A percentile compares a stretch with the other conserved stretches of the same genome.
Conservation (phyloP, 1,140 invertebrate species). For the Liolophura sinensis region DNA sequence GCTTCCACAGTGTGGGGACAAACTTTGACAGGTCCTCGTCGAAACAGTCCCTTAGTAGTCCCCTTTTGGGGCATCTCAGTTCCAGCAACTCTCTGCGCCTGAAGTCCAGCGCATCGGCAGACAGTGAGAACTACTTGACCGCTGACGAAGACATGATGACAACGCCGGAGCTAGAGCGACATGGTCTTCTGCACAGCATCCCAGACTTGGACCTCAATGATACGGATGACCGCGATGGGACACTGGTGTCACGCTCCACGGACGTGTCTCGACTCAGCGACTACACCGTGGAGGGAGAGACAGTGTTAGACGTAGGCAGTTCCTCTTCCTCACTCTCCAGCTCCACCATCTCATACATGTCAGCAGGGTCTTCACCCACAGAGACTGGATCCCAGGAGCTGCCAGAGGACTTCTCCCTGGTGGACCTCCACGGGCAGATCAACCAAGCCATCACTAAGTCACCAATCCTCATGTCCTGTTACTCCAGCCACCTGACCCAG, state of each 20-base stretch:
- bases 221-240: no score
- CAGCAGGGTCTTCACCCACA: slow-evolving; percentile 86
- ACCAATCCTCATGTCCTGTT: slow-evolving; percentile 91
- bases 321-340: slow-evolving; percentile 23
- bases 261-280: no score
- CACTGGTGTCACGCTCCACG: no score
- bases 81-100: background rate
- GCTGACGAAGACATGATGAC: slow-evolving; percentile 35
- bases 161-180: no score
- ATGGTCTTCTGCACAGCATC: no score
- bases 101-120: slow-evolving; percentile 32
- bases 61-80: background rate
- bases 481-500: slow-evolving; percentile 89
- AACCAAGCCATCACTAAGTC: slow-evolving; percentile 90
- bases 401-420: slow-evolving; percentile 64
- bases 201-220: no score
- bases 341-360: slow-evolving; percentile 77
- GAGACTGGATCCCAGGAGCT: slow-evolving; percentile 22
- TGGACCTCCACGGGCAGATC: slow-evolving; percentile 93
- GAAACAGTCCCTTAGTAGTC: slow-evolving; percentile 1
- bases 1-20: slow-evolving; percentile 10
- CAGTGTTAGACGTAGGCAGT: slow-evolving; percentile 8
- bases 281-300: background rate
- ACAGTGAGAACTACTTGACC: slow-evolving; percentile 47
- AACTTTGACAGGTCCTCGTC: slow-evolving; percentile 3